A percentile compares a stretch with the other conserved stretches of the same genome.
phyloP scores from a whole-genome alignment of 2,113 vertebrate genomes.

The Synodontis membranacea region DNA sequence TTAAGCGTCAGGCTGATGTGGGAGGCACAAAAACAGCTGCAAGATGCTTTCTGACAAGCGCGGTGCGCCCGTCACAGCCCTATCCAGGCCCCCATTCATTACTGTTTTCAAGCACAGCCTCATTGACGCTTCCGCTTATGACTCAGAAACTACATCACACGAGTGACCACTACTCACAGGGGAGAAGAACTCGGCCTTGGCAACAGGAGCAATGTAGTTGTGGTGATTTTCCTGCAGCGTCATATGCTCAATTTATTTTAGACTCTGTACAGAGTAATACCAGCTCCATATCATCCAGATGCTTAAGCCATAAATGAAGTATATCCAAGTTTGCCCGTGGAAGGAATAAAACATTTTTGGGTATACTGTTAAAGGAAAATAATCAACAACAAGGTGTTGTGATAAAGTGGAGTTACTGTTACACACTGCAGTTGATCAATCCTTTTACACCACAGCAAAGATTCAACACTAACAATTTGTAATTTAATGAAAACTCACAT shows the following conservation, averaged over 20 bases:
- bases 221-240: neutral
- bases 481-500: neutral
- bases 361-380: neutral
- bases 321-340: neutral
- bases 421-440: neutral
- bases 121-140: neutral
- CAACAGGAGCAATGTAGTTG: neutral
- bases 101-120: constrained; percentile 8
- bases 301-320: neutral
- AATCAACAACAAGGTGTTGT: neutral
- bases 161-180: neutral
- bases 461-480: neutral
- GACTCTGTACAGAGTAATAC: neutral
- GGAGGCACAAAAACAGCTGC: constrained; percentile 27
- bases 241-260: neutral
- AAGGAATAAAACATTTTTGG: neutral
- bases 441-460: neutral
- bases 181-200: neutral
- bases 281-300: neutral
- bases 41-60: constrained; percentile 45
- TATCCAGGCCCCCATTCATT: constrained; percentile 32
- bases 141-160: constrained; percentile 2
- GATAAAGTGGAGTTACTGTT: neutral
- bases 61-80: constrained; percentile 50
- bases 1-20: constrained; percentile 28